Percentiles rank a stretch among this genome's conserved stretches.
Conservation (phyloP, 2,888 invertebrate genomes). For the Drosophila hawaiiensis region DNA sequence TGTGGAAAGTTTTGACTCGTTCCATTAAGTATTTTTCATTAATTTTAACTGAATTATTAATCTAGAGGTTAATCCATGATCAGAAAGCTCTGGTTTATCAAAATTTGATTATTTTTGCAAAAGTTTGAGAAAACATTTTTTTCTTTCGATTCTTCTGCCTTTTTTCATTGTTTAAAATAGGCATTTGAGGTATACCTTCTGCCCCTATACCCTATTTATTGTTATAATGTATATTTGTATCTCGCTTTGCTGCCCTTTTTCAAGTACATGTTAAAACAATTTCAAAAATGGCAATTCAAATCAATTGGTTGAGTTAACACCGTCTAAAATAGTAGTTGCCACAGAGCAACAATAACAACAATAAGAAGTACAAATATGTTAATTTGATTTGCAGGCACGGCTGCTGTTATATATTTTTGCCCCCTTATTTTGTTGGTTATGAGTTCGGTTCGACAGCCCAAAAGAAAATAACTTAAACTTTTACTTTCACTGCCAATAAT, state of each 20-base stretch:
- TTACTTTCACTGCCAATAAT: slow-evolving; percentile 84
- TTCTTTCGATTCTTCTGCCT: background rate
- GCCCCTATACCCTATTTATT: background rate
- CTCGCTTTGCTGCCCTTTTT: background rate
- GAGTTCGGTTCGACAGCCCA: slow-evolving; percentile 68
- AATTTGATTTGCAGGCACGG: slow-evolving; percentile 47
- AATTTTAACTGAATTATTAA: background rate
- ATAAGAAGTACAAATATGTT: slow-evolving; percentile 40
- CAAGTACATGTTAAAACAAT: slow-evolving; percentile 15
- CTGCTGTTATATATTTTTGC: slow-evolving; percentile 20
- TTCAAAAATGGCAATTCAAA: slow-evolving; percentile 42
- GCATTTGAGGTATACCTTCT: background rate
- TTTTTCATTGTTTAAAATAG: background rate
- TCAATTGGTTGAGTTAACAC: slow-evolving; percentile 53
- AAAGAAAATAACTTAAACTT: slow-evolving; percentile 72
- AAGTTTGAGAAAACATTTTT: background rate
- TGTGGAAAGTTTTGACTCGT: background rate
- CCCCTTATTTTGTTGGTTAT: slow-evolving; percentile 19
- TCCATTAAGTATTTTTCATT: background rate
- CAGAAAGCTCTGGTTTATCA: background rate
- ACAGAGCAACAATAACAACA: slow-evolving; percentile 14
- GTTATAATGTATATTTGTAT: background rate
- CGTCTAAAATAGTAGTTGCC: slow-evolving; percentile 30
- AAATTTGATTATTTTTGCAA: background rate
- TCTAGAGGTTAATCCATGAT: background rate